A percentile compares a stretch with the other conserved stretches of the same genome.
Conservation (phyloP, 2,797 vertebrate species). For the Coreius guichenoti region DNA sequence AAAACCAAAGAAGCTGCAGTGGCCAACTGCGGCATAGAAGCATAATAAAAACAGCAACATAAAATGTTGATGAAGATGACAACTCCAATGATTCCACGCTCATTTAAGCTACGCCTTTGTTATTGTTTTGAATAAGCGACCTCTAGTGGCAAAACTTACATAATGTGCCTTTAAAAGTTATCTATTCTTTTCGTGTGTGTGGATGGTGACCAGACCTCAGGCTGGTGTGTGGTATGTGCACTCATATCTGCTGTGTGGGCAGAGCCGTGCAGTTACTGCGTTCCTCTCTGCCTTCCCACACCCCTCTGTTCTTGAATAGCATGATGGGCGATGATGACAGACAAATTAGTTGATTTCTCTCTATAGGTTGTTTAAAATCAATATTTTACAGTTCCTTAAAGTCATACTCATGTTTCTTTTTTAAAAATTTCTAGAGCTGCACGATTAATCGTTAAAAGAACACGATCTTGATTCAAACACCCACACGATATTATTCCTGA, state of each 20-base stretch:
- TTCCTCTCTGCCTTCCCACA: conserved; percentile 22
- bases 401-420: too few relatives aligned
- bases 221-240: conserved; percentile 20
- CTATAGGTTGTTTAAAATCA: neutral
- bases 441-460: too few relatives aligned
- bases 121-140: neutral
- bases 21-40: neutral
- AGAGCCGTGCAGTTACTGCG: neutral
- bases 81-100: neutral
- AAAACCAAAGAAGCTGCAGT: neutral
- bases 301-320: conserved; percentile 12
- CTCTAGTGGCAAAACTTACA: neutral
- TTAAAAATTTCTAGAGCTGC: too few relatives aligned
- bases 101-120: neutral
- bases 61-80: neutral
- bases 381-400: neutral
- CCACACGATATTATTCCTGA: too few relatives aligned
- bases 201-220: conserved; percentile 3
- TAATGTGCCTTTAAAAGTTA: neutral
- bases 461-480: too few relatives aligned
- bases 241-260: conserved; percentile 42
- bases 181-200: neutral
- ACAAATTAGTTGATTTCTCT: conserved; percentile 19
- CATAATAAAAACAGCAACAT: neutral
- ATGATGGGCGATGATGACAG: neutral